phyloP scores from a whole-genome alignment of 53 echinoderm and acorn worm genomes.

The Actinopyga echinites region DNA sequence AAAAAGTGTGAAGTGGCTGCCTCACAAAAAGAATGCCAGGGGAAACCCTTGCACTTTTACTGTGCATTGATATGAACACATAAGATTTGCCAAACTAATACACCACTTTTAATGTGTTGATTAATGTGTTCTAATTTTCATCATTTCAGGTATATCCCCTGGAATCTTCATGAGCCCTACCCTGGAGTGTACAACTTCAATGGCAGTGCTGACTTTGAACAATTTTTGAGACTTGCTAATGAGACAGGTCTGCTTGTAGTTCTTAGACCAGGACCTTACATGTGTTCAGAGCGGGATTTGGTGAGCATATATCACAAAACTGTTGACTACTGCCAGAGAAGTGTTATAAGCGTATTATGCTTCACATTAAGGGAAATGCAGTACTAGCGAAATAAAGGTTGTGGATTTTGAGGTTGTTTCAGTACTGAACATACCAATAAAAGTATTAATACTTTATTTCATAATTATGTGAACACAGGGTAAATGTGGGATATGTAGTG shows the following conservation, averaged over 20 bases:
- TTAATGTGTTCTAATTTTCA: background rate
- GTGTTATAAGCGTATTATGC: background rate
- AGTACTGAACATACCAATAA: no score
- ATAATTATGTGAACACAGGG: no score
- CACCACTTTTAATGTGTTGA: no score
- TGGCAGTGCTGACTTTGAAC: constrained; percentile 63
- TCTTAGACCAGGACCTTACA: constrained; percentile 87
- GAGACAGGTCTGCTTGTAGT: constrained; percentile 86
- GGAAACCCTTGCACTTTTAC: no score
- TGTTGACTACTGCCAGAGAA: background rate
- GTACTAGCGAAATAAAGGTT: no score
- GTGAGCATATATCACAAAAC: constrained; percentile 48
- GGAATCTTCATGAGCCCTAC: constrained; percentile 90
- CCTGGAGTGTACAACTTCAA: constrained; percentile 82
- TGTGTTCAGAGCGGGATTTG: constrained; percentile 98
- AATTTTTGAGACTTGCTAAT: constrained; percentile 74
- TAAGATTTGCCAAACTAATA: no score
- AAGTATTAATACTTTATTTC: no score
- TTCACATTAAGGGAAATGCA: background rate
- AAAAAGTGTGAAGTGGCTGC: no score
- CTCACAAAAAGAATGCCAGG: no score
- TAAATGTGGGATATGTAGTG: no score
- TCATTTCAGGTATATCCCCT: constrained; percentile 77
- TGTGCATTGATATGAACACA: no score
- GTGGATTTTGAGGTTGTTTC: no score